phyloP scores from a whole-genome alignment of 2,113 vertebrate species.

The Psilopogon haemacephalus region DNA sequence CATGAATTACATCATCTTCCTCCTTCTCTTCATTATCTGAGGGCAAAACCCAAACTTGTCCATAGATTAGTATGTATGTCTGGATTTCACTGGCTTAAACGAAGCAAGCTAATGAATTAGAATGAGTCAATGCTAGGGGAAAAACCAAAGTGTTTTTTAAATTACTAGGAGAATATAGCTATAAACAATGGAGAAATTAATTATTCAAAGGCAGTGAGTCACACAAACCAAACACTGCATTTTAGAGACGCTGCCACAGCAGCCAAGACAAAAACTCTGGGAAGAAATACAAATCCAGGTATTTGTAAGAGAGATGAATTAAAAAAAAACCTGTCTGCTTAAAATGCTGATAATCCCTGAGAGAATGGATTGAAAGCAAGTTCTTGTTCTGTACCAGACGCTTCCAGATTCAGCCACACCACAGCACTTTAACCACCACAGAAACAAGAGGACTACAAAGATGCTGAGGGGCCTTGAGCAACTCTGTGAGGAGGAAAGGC shows the following conservation, averaged over 20 bases:
- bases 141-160: neutral
- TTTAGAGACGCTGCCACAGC: neutral
- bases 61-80: neutral
- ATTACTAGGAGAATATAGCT: neutral
- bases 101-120: conserved; percentile 22
- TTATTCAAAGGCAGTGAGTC: neutral
- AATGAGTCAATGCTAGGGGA: neutral
- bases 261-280: neutral
- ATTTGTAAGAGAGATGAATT: neutral
- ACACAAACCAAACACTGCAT: neutral
- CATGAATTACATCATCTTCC: neutral
- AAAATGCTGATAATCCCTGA: neutral
- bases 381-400: neutral
- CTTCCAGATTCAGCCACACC: neutral
- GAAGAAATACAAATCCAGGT: neutral
- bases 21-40: neutral
- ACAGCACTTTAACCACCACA: neutral
- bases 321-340: neutral
- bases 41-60: neutral
- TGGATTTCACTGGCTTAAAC: neutral
- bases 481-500: too few relatives aligned
- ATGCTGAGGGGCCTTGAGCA: too few relatives aligned
- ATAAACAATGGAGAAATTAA: neutral
- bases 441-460: neutral
- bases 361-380: neutral